phyloP scores from a whole-genome alignment of 2,113 vertebrate genomes.

The Alligator sinensis region DNA sequence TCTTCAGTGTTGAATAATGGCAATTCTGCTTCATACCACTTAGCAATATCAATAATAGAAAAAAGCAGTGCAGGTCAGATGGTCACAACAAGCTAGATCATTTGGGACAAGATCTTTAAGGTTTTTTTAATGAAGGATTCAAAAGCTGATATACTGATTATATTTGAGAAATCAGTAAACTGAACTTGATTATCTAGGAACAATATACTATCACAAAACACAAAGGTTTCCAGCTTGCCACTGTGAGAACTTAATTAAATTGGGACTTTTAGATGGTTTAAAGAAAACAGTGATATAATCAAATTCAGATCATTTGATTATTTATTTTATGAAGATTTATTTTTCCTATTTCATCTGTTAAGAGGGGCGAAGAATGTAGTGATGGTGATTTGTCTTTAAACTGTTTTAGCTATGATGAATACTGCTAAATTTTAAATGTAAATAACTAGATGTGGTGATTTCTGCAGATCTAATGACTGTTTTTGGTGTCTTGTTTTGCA shows the following conservation, averaged over 20 bases:
- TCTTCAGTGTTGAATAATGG: background rate
- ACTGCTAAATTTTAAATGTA: background rate
- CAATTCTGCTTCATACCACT: background rate
- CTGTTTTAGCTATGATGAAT: background rate
- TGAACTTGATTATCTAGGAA: background rate
- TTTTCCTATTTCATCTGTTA: background rate
- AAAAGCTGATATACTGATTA: constrained; percentile 50
- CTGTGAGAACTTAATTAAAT: background rate
- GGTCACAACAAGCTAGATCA: constrained; percentile 38
- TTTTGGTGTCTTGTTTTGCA: background rate
- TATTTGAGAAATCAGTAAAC: background rate
- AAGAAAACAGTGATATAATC: background rate
- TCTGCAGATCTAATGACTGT: background rate
- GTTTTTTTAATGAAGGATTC: constrained; percentile 65
- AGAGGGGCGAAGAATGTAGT: background rate
- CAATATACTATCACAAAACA: background rate
- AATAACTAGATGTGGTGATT: background rate
- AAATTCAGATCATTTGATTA: background rate
- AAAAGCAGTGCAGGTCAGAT: constrained; percentile 27
- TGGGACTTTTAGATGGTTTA: background rate
- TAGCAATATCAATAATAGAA: constrained; percentile 16
- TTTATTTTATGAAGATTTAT: background rate
- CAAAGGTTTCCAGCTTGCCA: background rate
- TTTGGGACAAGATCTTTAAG: constrained; percentile 28
- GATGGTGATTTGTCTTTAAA: background rate